Percentiles rank a stretch among this genome's conserved stretches.
These are phyloP conservation scores for Microtus ochrogaster DNA, from an alignment of 2,113 vertebrate genomes.

Conservation along the genomic window DNA sequence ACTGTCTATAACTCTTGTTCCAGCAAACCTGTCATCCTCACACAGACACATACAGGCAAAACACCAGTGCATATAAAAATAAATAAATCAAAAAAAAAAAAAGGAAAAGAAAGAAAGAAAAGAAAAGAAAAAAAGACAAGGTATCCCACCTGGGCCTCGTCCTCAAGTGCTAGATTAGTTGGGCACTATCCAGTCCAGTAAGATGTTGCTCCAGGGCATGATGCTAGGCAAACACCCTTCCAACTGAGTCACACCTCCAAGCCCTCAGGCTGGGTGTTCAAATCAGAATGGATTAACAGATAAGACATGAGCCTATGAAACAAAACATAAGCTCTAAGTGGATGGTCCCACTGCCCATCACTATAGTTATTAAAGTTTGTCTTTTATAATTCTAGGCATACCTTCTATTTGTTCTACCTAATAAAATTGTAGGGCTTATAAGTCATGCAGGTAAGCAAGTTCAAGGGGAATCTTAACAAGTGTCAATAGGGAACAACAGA, in stretches of 20 bases:
- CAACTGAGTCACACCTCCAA: neutral
- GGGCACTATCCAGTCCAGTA: neutral
- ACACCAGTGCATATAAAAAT: neutral
- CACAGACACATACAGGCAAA: neutral
- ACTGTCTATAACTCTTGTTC: neutral
- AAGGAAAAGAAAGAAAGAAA: neutral
- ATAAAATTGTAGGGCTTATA: slow-evolving; percentile 71
- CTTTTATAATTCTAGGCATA: slow-evolving; percentile 55
- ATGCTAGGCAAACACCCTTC: neutral
- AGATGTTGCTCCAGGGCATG: neutral
- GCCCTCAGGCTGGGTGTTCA: neutral
- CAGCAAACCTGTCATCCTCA: neutral
- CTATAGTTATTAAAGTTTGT: neutral
- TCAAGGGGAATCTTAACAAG: slow-evolving; percentile 27
- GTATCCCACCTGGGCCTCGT: neutral
- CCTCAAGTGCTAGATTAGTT: neutral
- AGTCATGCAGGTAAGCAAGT: slow-evolving; percentile 32
- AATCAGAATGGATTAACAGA: neutral
- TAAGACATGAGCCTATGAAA: neutral
- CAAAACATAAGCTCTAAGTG: neutral
- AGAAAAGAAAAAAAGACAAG: neutral
- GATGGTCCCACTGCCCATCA: fast-evolving
- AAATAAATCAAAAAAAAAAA: neutral
- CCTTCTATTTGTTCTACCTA: slow-evolving; percentile 68
- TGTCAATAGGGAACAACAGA: neutral